phyloP scores from a whole-genome alignment of 1,140 invertebrate species.

The Brachionus koreanus region DNA sequence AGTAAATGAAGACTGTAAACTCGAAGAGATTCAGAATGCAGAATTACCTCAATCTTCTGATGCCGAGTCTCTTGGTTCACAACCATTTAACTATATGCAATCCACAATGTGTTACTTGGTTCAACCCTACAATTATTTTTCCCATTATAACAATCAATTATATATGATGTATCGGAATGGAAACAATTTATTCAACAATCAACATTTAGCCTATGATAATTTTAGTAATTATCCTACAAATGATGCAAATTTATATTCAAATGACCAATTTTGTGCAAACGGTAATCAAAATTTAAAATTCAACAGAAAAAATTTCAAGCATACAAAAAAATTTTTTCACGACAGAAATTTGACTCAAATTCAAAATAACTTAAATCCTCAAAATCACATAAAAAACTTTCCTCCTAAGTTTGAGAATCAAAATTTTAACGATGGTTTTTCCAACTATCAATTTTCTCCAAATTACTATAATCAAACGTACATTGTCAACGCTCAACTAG shows the following conservation, averaged over 20 bases:
- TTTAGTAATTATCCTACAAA: not conserved
- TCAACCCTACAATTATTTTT: not conserved
- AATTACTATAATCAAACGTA: not conserved
- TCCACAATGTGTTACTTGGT: not conserved
- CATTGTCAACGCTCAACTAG: not conserved
- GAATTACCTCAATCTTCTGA: not conserved
- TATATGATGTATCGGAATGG: not conserved
- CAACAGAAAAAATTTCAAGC: not conserved
- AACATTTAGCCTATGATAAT: not conserved
- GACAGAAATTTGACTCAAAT: not conserved
- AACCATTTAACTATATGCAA: not conserved
- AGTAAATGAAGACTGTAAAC: not conserved
- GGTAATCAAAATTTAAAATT: not conserved
- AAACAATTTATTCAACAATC: not conserved
- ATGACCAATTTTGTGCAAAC: not conserved
- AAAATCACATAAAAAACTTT: not conserved
- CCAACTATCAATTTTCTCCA: not conserved
- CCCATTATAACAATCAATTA: not conserved
- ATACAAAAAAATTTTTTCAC: not conserved
- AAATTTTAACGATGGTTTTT: not conserved
- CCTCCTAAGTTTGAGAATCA: not conserved
- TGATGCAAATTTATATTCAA: not conserved
- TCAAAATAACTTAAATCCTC: not conserved
- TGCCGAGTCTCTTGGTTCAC: not conserved
- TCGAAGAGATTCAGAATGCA: not conserved